Conservation (phyloP, 2,797 vertebrate species). For the Meda fulgida region DNA sequence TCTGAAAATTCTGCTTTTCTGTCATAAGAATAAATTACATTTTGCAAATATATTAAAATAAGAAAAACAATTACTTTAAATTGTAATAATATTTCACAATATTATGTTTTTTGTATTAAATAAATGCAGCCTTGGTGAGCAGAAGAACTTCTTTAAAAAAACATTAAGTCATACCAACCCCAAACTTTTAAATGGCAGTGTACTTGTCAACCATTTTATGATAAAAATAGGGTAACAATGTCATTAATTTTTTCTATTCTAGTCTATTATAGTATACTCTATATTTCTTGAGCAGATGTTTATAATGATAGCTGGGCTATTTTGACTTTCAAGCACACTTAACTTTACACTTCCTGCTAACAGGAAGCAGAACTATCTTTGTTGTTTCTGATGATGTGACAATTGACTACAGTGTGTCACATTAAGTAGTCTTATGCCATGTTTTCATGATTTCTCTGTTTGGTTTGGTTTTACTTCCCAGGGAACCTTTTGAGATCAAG, state of each 20-base stretch:
- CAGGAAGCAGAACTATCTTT: constrained; percentile 8
- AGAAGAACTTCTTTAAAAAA: neutral
- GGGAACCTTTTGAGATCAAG: neutral
- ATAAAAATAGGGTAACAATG: neutral
- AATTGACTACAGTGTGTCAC: neutral
- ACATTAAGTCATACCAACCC: neutral
- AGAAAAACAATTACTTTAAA: neutral
- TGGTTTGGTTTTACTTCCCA: neutral
- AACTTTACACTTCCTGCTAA: neutral
- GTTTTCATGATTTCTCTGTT: constrained; percentile 4
- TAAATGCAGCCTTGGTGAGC: neutral
- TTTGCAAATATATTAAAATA: neutral
- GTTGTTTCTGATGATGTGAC: constrained; percentile 23
- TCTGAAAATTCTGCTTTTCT: neutral
- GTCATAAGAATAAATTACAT: neutral
- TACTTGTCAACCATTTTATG: neutral
- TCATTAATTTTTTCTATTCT: neutral
- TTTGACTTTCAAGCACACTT: neutral
- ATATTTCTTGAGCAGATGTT: neutral
- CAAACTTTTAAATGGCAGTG: neutral
- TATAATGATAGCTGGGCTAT: neutral
- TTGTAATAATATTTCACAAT: neutral
- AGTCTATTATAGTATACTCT: neutral
- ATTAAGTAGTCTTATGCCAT: constrained; percentile 10
- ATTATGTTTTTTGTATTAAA: neutral